Base-by-base conservation (phyloP, 1,140 invertebrate species). In the Aethina tumida region DNA sequence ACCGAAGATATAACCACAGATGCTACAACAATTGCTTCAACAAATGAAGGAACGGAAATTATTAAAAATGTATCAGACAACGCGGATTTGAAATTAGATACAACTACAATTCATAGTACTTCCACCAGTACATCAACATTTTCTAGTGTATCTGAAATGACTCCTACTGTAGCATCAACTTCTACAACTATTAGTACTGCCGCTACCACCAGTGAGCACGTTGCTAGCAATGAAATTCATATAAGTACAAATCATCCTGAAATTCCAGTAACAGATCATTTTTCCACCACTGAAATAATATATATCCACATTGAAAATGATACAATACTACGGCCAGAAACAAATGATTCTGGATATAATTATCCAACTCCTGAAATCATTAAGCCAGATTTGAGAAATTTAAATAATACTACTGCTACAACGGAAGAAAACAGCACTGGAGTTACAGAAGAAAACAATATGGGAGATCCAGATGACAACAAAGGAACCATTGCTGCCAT, bases 401-500 rank as follows among this genome's bases (percentile, higher is more conserved):
- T 10, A 5, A n/a, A 6, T 30, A 16, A 6, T 14, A 10, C 13
- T 31, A 14, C 16, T 8, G 26, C 27, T 4, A 33, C 8, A 29
- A 39, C 35, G 4, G 41, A 43, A 29, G 29, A 35, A 22, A 13
- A 32, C 29, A 27, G 9, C 14, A 14, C 36, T 25, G 24, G 29
- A 28, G 47, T 36, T 14, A 34, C 32, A 7, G 17, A 25, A 9
- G 25, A 14, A n/a, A 30, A 9, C 12, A 42, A 27, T 4, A 37
- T 30, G 7, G 30, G 26, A 9, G 26, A 14, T 13, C 21, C 19
- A 20, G 47, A 36, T n/a, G 38, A 30, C 12, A 50, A 49, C 39
- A 55, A 47, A 27, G 66, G 66, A 32, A 67, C 66, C 5, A 66
- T 71, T 14, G 68, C 68, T 22, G 69, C 70, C 16, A 70, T 70